Evolutionary conservation across 2,797 vertebrate genomes (phyloP), one percentile per base, ranked within the genome.

Genomic region (Diplodus puntazzo): DNA sequence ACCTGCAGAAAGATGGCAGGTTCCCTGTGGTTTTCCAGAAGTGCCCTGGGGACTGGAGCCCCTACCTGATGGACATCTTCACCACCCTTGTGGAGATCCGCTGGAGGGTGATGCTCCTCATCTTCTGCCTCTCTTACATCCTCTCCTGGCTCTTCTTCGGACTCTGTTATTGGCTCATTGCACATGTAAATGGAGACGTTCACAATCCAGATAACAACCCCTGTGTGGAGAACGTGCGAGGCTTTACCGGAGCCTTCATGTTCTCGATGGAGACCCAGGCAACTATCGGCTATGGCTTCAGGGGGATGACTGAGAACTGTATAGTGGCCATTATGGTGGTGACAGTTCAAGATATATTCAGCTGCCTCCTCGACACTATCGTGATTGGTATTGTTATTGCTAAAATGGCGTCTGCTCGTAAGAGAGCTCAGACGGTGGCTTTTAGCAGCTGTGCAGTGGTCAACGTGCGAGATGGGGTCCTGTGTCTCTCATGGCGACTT

Each of bases 221-320:
- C 0, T 99, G 98, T 1, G 92, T 99, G 18, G 94, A 93, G 0
- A 97, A 98, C 0, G 97, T 99, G 7, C 96, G 92, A 1, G 96
- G 95, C 69, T 99, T 99, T 84, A 97, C 97, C 0, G 96, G 94
- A 0, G 98, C 98, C 0, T 99, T 99, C 58, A 76, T 99, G 1
- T 99, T 96, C 88, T 99, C 98, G 1, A 93, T 99, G 27, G 98
- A 99, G 91, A 98, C 98, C 0, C 98, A 99, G 59, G 96, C 97
- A 0, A 99, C 98, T 73, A 99, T 99, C 0, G 98, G 98, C 4
- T 99, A 98, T 0, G 98, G 98, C 2, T 95, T 91, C 79, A 96
- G 97, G 64, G 96, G 94, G 0, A 96, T 97, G 86, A 96, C 96
- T 0, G 98, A 98, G 79, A 96, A 96, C 83, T 99, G 98, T 67